Conservation (phyloP, 2,888 invertebrate genomes). For the Cataglyphis rosenhaueri region DNA sequence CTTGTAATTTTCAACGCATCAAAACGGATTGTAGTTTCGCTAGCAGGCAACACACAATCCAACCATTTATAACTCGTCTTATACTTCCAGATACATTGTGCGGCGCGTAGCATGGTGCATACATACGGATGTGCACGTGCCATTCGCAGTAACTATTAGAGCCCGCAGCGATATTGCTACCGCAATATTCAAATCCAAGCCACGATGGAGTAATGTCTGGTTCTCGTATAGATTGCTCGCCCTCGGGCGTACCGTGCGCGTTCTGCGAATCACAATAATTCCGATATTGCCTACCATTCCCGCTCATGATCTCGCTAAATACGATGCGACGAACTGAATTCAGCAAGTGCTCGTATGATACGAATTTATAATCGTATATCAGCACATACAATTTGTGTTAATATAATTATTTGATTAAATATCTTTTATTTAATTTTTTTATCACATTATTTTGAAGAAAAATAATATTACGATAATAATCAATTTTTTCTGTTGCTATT, state of each 20-base stretch:
- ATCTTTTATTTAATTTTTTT: background rate
- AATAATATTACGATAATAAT: background rate
- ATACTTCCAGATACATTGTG: constrained; percentile 58
- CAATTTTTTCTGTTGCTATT: background rate
- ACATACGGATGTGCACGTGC: constrained; percentile 76
- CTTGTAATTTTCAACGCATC: constrained; percentile 52
- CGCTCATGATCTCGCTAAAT: constrained; percentile 84
- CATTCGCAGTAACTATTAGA: constrained; percentile 83
- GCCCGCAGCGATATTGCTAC: constrained; percentile 82
- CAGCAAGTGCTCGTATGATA: background rate
- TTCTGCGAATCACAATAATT: constrained; percentile 84
- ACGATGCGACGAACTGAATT: constrained; percentile 73
- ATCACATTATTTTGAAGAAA: background rate
- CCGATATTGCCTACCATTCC: constrained; percentile 84
- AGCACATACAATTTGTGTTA: background rate
- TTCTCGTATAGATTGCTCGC: constrained; percentile 83
- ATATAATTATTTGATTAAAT: background rate
- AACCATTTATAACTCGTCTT: constrained; percentile 58
- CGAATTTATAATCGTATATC: constrained; percentile 2
- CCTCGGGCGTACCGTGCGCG: constrained; percentile 78
- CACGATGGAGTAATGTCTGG: constrained; percentile 83
- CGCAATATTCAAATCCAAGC: constrained; percentile 84
- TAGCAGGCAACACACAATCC: constrained; percentile 56
- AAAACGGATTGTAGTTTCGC: constrained; percentile 46
- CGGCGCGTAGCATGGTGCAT: constrained; percentile 49